A percentile compares a stretch with the other conserved stretches of the same genome.
Conservation (phyloP, 2,113 vertebrate genomes). For the Pao palembangensis region DNA sequence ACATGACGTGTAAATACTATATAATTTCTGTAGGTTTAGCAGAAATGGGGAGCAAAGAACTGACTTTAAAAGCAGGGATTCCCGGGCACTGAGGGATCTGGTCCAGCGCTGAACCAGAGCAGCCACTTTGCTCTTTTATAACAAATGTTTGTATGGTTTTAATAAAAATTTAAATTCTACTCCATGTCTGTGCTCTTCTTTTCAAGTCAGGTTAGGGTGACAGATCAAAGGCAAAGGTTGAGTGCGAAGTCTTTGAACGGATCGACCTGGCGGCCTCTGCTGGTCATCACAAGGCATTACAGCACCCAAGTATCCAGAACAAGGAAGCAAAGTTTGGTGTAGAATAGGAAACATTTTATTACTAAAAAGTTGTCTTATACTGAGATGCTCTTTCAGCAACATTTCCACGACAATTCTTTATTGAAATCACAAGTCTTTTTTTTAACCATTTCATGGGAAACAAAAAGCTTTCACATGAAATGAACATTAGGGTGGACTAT, state of each 20-base stretch:
- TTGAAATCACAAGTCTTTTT: conserved; percentile 68
- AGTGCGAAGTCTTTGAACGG: background rate
- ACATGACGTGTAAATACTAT: conserved; percentile 87
- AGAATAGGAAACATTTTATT: conserved; percentile 76
- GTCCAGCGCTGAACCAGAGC: conserved; percentile 80
- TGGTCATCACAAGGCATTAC: background rate
- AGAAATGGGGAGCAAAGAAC: conserved; percentile 72
- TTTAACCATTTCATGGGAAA: conserved; percentile 55
- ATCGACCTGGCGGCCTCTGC: no score
- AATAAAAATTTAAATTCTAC: conserved; percentile 94
- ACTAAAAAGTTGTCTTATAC: conserved; percentile 71
- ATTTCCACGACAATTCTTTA: conserved; percentile 72
- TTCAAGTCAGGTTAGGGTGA: conserved; percentile 9
- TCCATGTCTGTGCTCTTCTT: conserved; percentile 59
- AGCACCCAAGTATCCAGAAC: background rate
- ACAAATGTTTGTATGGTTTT: conserved; percentile 97
- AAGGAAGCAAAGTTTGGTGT: conserved; percentile 37
- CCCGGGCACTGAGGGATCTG: conserved; percentile 67
- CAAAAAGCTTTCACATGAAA: conserved; percentile 56
- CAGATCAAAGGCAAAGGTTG: background rate
- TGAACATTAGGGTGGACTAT: conserved; percentile 59
- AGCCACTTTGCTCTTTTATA: conserved; percentile 94
- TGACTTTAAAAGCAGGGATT: conserved; percentile 76
- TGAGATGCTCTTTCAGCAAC: conserved; percentile 63
- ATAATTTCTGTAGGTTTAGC: conserved; percentile 85